These are phyloP conservation scores for Euproctis similis DNA, from an alignment of 2,888 invertebrate species.

Conservation along the genomic window DNA sequence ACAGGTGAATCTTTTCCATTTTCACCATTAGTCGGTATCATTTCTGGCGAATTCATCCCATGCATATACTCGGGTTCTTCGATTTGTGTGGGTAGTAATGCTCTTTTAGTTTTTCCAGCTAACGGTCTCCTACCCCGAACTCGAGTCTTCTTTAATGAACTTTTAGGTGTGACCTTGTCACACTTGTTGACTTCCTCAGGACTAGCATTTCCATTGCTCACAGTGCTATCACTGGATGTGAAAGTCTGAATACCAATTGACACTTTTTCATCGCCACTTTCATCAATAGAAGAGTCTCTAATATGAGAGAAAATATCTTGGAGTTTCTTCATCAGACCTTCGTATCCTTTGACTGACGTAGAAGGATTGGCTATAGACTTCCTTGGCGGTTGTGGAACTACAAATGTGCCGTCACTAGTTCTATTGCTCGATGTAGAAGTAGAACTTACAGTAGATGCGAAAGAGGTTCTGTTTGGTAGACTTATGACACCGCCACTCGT, in stretches of 20 bases:
- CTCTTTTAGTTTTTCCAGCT: slow-evolving; percentile 60
- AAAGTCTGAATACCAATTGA: slow-evolving; percentile 60
- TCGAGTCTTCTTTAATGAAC: slow-evolving; percentile 63
- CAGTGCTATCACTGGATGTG: slow-evolving; percentile 36
- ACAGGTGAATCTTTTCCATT: slow-evolving; percentile 43
- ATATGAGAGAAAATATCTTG: slow-evolving; percentile 63
- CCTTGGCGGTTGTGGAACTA: slow-evolving; percentile 66
- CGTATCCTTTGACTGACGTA: slow-evolving; percentile 61
- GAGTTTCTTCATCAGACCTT: slow-evolving; percentile 56
- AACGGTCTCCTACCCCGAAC: slow-evolving; percentile 62
- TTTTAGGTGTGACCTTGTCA: slow-evolving; percentile 69
- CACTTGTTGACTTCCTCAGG: slow-evolving; percentile 58
- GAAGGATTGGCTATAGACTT: slow-evolving; percentile 57
- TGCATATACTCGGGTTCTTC: slow-evolving; percentile 65
- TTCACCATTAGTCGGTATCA: slow-evolving; percentile 59
- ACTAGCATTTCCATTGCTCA: slow-evolving; percentile 64
- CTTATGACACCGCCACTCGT: slow-evolving; percentile 64
- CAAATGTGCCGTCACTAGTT: slow-evolving; percentile 67
- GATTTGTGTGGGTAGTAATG: slow-evolving; percentile 55
- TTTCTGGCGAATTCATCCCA: slow-evolving; percentile 68
- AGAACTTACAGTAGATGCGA: slow-evolving; percentile 60
- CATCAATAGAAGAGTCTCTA: slow-evolving; percentile 45
- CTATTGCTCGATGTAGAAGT: slow-evolving; percentile 57
- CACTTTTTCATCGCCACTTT: slow-evolving; percentile 53
- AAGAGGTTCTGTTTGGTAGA: slow-evolving; percentile 59